Evolutionary conservation across 2,113 vertebrate species (phyloP).

Genomic region (Morone saxatilis): DNA sequence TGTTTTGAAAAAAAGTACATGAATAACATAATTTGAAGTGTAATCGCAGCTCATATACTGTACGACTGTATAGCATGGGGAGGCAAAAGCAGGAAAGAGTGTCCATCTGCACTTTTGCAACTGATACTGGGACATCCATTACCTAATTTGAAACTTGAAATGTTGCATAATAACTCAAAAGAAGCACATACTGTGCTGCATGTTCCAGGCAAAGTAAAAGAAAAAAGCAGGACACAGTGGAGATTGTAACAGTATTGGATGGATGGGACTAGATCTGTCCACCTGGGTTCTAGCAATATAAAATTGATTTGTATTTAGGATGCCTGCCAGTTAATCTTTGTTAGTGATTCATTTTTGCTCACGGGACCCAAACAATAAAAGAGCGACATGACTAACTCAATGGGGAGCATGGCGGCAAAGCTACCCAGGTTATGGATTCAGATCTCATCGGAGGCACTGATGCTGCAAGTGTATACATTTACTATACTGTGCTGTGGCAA

Average conservation of each 20-base stretch:
- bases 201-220: not conserved
- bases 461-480: conserved; percentile 7
- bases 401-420: conserved; percentile 4
- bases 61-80: not conserved
- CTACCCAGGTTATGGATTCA: conserved; percentile 24
- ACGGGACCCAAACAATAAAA: conserved; percentile 37
- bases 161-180: conserved; percentile 22
- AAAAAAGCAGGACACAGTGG: conserved; percentile 9
- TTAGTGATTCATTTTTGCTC: conserved; percentile 30
- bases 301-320: conserved; percentile 41
- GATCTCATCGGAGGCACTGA: conserved; percentile 3
- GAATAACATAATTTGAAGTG: not conserved
- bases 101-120: conserved; percentile 29
- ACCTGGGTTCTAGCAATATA: not conserved
- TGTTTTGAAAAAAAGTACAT: conserved; percentile 15
- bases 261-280: conserved; percentile 34
- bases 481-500: not conserved
- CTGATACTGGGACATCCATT: conserved; percentile 7
- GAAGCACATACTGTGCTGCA: not conserved
- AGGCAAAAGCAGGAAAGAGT: conserved; percentile 4
- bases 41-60: not conserved
- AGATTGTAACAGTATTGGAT: conserved; percentile 25
- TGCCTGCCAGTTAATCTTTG: conserved; percentile 38
- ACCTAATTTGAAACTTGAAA: conserved; percentile 31
- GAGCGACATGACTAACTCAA: conserved; percentile 28